A percentile compares a stretch with the other conserved stretches of the same genome.
Evolutionary conservation across 2,888 invertebrate species (phyloP).

Genomic region (Spicauda simplicius): DNA sequence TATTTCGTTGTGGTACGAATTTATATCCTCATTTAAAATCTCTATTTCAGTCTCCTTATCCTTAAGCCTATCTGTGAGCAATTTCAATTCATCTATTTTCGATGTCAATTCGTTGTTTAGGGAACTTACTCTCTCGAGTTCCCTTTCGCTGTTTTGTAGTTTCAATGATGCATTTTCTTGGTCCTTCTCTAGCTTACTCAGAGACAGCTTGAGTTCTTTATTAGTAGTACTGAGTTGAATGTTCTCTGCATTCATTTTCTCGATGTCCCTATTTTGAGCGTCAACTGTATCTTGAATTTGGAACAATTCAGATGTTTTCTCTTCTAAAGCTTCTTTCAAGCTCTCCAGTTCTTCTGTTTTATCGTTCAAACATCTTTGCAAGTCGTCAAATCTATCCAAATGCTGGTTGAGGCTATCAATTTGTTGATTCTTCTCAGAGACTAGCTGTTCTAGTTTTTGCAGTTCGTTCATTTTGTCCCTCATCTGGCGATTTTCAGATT

Average conservation of each 20-base stretch:
- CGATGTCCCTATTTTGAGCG: constrained; percentile 65
- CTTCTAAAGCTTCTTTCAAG: constrained; percentile 76
- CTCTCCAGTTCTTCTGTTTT: constrained; percentile 77
- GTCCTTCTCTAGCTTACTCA: constrained; percentile 75
- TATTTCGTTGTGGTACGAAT: constrained; percentile 80
- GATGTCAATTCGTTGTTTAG: constrained; percentile 68
- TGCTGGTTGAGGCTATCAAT: constrained; percentile 81
- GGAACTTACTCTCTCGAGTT: constrained; percentile 67
- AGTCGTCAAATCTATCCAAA: constrained; percentile 73
- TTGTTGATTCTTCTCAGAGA: constrained; percentile 83
- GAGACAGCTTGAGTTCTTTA: constrained; percentile 68
- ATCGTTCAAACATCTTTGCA: constrained; percentile 80
- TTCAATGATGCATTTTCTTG: constrained; percentile 73
- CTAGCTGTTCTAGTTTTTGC: constrained; percentile 79
- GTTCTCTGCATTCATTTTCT: constrained; percentile 72
- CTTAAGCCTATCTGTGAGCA: constrained; percentile 71
- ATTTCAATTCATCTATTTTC: constrained; percentile 73
- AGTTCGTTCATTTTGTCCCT: constrained; percentile 77
- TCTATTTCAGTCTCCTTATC: constrained; percentile 84
- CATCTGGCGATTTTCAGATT: constrained; percentile 75
- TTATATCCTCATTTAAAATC: constrained; percentile 79
- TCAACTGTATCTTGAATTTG: constrained; percentile 70
- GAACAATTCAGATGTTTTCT: constrained; percentile 72
- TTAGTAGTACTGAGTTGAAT: constrained; percentile 63
- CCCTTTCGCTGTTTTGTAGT: constrained; percentile 69